These are phyloP conservation scores for Eulemur macaco DNA, from an alignment of 2,113 vertebrate species.

Conservation along the genomic window DNA sequence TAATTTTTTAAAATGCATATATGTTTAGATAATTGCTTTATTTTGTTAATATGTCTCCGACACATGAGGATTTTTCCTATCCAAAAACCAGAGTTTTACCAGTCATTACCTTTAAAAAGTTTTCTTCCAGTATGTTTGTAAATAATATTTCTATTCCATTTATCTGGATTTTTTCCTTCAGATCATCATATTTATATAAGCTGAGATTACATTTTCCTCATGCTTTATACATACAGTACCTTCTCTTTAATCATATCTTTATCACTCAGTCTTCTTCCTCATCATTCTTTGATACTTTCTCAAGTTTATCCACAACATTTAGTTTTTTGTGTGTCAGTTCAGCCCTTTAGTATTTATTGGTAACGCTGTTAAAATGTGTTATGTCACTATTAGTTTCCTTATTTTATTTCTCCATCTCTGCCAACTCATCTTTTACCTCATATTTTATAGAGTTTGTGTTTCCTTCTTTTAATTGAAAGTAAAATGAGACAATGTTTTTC, in stretches of 20 bases:
- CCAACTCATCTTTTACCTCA: neutral
- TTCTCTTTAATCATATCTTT: neutral
- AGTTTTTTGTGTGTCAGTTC: neutral
- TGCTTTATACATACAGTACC: neutral
- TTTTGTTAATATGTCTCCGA: neutral
- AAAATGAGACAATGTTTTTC: neutral
- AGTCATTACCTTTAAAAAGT: neutral
- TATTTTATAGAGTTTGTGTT: neutral
- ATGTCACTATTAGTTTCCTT: neutral
- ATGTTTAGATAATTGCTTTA: neutral
- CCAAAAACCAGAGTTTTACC: neutral
- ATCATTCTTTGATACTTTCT: neutral
- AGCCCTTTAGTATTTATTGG: neutral
- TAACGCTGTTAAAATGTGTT: neutral
- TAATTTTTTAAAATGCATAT: neutral
- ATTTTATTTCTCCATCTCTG: neutral
- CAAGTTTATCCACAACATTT: neutral
- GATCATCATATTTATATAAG: neutral
- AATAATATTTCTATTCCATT: neutral
- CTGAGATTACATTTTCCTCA: neutral
- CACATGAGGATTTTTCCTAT: neutral
- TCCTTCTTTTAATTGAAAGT: constrained; percentile 24
- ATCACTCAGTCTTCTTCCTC: neutral
- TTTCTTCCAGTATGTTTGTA: neutral
- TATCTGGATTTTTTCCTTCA: neutral